Conservation (phyloP, 2,113 vertebrate genomes). For the Gobiocypris rarus region DNA sequence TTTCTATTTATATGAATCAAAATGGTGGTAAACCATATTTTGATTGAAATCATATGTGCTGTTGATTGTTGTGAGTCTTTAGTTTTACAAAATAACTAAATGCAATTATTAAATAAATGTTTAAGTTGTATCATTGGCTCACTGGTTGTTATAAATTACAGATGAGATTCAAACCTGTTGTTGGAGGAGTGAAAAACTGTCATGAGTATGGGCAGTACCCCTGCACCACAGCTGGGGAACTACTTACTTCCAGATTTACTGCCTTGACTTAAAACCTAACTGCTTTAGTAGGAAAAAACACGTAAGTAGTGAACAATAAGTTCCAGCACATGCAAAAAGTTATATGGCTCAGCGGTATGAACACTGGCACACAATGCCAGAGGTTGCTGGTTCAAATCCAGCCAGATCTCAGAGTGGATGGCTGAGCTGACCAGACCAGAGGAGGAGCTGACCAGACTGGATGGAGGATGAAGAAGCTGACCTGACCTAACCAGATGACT, state of each 20-base stretch:
- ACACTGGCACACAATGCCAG: background rate
- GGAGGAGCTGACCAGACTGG: fast-evolving
- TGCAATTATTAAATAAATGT: background rate
- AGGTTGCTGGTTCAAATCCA: background rate
- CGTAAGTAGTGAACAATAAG: background rate
- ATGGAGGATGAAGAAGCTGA: too few relatives aligned
- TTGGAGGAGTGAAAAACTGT: background rate
- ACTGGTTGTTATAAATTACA: background rate
- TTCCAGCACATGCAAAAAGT: background rate
- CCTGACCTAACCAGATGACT: background rate
- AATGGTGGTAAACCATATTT: conserved; percentile 35
- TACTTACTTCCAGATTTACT: background rate
- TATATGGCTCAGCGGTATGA: background rate
- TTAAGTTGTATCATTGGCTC: background rate
- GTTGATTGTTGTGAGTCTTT: background rate
- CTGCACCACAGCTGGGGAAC: background rate
- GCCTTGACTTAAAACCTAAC: background rate
- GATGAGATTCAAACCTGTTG: background rate
- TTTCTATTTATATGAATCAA: background rate
- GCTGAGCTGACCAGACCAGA: background rate
- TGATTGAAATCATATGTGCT: background rate
- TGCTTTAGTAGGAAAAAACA: background rate
- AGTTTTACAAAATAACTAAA: background rate
- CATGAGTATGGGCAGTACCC: background rate
- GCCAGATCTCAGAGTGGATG: background rate